Percentiles rank a stretch among this genome's conserved stretches.
Evolutionary conservation across 2,113 vertebrate genomes (phyloP).

Genomic region (Notothenia rossii): DNA sequence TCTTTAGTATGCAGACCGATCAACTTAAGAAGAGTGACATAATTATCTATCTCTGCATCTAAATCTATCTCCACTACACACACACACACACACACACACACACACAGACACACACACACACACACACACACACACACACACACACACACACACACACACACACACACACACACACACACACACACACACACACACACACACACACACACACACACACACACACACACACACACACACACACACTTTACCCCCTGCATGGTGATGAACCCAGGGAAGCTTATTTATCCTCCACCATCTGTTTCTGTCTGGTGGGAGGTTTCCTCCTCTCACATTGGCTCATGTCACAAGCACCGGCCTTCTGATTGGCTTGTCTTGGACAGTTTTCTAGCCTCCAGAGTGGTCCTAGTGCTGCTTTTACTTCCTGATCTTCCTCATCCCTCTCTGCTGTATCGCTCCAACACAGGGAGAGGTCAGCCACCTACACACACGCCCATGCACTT

Average conservation of each 20-base stretch:
- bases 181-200: constrained; percentile 20
- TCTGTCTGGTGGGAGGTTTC: constrained; percentile 54
- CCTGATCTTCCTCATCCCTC: constrained; percentile 5
- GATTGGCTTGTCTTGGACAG: constrained; percentile 48
- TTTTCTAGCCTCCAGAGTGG: constrained; percentile 20
- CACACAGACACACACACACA: not conserved
- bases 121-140: constrained; percentile 16
- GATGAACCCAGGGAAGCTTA: constrained; percentile 57
- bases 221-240: constrained; percentile 21
- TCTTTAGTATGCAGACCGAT: constrained; percentile 9
- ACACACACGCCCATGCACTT: constrained; percentile 60
- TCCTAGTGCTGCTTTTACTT: constrained; percentile 6
- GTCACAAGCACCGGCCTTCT: constrained; percentile 3
- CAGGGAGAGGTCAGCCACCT: constrained; percentile 58
- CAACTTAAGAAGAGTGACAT: constrained; percentile 27
- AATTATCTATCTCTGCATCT: constrained; percentile 42
- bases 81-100: not conserved
- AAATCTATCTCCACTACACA: constrained; percentile 26
- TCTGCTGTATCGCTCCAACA: not conserved
- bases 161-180: constrained; percentile 11
- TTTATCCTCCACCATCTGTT: constrained; percentile 75
- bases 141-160: constrained; percentile 15
- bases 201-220: constrained; percentile 13
- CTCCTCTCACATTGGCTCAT: constrained; percentile 34
- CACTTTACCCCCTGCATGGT: constrained; percentile 36